Percentiles rank a stretch among this genome's conserved stretches.
Evolutionary conservation across 2,113 vertebrate species (phyloP).

Genomic region (Tauraco erythrolophus): DNA sequence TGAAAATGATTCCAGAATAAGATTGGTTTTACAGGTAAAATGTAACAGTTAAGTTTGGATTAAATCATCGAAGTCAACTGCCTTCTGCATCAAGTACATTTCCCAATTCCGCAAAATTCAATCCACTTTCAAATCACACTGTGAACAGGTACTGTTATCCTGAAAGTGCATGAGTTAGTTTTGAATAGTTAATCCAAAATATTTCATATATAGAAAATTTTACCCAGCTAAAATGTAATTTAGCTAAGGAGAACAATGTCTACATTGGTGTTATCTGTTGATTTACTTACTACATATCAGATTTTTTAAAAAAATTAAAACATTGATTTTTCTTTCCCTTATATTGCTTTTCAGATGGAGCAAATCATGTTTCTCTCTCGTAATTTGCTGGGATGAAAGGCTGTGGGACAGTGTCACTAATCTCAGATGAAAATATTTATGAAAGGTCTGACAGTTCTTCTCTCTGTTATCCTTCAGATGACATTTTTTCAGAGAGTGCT

Average conservation of each 20-base stretch:
- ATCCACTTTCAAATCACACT: background rate
- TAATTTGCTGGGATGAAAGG: background rate
- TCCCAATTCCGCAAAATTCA: background rate
- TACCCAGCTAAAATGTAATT: background rate
- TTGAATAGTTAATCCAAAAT: background rate
- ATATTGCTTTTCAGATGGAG: background rate
- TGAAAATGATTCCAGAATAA: background rate
- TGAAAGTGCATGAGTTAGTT: background rate
- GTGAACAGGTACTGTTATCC: background rate
- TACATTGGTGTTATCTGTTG: background rate
- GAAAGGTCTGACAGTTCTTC: background rate
- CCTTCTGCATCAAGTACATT: background rate
- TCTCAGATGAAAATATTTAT: constrained; percentile 25
- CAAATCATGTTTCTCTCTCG: background rate
- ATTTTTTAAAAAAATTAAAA: background rate
- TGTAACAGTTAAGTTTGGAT: background rate
- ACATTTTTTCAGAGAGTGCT: background rate
- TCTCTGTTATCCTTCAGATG: background rate
- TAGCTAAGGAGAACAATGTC: background rate
- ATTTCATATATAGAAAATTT: background rate
- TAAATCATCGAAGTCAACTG: background rate
- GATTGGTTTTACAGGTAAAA: background rate
- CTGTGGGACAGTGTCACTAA: background rate
- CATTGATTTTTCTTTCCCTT: background rate
- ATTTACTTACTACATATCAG: background rate